Evolutionary conservation across 2,113 vertebrate species (phyloP), one percentile per base, ranked within the genome.

Genomic region (human (Homo sapiens)): DNA sequence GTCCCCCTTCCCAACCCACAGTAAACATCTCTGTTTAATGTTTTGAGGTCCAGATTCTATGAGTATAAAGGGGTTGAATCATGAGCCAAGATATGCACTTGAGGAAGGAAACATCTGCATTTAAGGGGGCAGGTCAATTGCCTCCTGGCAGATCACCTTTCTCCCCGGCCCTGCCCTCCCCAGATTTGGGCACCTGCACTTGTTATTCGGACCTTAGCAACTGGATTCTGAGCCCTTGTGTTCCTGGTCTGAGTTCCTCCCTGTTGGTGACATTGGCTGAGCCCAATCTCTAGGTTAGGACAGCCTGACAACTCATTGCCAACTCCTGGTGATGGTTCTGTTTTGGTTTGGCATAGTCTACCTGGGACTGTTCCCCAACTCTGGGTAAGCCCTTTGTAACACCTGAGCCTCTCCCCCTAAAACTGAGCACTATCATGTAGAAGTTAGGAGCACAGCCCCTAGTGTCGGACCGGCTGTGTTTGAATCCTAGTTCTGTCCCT

Each of bases 11-110:
- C 17, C 81, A 90, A 16, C 57, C 18, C 64, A 72, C 79, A 38
- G n/a, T 35, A 48, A 94, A 55, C 38, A 38, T 86, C 83, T 92
- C 90, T 85, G 55, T 68, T 52, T 18, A 52, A 16, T n/a, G 96
- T 61, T 96, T 95, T 84, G 83, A 97, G 76, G 48, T 57, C 55
- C 83, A 57, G 79, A 75, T 35, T 89, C 79, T 70, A 11, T 3
- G 32, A 79, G 66, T n/a, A 73, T 89, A 48, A 83, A 94, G 32
- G 75, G 50, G 3, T 43, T 52, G 38, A 89, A n/a, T 14, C 7
- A 27, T 43, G 79, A 72, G 89, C 38, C n/a, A 40, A 83, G 38
- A 48, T 25, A 5, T 8, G 20, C 20, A 17, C 48, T 35, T 52
- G 76, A 45, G 57, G 38, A 50, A 79, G 76, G 76, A 38, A 4